Percentiles rank a stretch among this genome's conserved stretches.
Conservation (phyloP, 2,888 invertebrate genomes). For the Glaucopsyche alexis region DNA sequence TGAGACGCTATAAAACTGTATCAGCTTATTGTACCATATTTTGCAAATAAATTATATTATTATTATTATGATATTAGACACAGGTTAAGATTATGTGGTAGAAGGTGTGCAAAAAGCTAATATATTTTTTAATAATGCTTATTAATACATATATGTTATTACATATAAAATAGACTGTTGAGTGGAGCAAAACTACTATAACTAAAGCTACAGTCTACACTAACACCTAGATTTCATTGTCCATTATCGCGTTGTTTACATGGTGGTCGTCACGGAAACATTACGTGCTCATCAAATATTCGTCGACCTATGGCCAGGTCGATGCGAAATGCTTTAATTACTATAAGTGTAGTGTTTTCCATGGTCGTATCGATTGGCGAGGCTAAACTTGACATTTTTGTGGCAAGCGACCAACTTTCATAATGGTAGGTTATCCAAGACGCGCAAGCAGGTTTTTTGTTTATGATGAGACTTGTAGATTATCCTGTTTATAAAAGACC, state of each 20-base stretch:
- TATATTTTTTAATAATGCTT: too few relatives aligned
- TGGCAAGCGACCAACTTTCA: neutral
- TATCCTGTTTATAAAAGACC: too few relatives aligned
- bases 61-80: too few relatives aligned
- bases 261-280: slow-evolving; percentile 35
- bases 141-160: too few relatives aligned
- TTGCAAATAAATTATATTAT: too few relatives aligned
- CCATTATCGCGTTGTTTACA: slow-evolving; percentile 31
- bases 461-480: too few relatives aligned
- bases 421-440: neutral
- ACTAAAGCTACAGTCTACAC: neutral
- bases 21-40: too few relatives aligned
- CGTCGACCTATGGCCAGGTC: slow-evolving; percentile 12
- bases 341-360: neutral
- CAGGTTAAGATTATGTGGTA: too few relatives aligned
- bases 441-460: too few relatives aligned
- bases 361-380: neutral
- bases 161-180: neutral
- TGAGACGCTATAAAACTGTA: too few relatives aligned
- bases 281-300: slow-evolving; percentile 30
- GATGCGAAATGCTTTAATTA: slow-evolving; percentile 14
- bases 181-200: neutral
- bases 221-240: neutral
- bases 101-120: too few relatives aligned
- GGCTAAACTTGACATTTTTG: neutral